Percentiles rank a stretch among this genome's conserved stretches.
These are phyloP conservation scores for Labeo catla DNA, from an alignment of 2,113 vertebrate species.

Conservation along the genomic window DNA sequence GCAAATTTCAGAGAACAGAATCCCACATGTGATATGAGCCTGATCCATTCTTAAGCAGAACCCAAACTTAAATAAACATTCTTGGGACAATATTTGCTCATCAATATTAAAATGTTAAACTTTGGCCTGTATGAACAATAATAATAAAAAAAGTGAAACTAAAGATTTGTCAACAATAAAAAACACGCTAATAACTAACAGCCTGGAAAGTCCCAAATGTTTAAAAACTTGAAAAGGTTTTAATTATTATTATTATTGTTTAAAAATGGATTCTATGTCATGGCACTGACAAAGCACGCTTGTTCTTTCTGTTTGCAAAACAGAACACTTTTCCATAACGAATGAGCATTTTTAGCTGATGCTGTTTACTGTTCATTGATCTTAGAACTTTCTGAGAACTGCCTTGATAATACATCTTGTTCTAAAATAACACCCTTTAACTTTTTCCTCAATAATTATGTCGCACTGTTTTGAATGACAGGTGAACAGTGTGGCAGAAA, in stretches of 20 bases:
- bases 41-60: conserved; percentile 30
- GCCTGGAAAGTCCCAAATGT: not conserved
- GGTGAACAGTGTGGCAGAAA: not conserved
- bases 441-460: conserved; percentile 7
- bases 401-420: not conserved
- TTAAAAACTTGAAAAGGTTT: not conserved
- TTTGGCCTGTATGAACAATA: not conserved
- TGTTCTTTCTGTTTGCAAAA: conserved; percentile 22
- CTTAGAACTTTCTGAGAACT: conserved; percentile 29
- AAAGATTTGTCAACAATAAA: not conserved
- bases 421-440: conserved; percentile 1
- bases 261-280: not conserved
- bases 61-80: not conserved
- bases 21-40: not conserved
- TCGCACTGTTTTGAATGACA: not conserved
- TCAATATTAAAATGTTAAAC: conserved; percentile 4
- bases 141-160: not conserved
- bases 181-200: not conserved
- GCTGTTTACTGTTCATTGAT: conserved; percentile 17
- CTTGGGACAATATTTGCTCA: not conserved
- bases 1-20: not conserved
- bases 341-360: conserved; percentile 10
- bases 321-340: conserved; percentile 13
- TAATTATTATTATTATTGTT: not conserved
- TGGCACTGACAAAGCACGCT: not conserved